phyloP scores from a whole-genome alignment of 2,113 vertebrate genomes.

The Coryphaenoides rupestris region DNA sequence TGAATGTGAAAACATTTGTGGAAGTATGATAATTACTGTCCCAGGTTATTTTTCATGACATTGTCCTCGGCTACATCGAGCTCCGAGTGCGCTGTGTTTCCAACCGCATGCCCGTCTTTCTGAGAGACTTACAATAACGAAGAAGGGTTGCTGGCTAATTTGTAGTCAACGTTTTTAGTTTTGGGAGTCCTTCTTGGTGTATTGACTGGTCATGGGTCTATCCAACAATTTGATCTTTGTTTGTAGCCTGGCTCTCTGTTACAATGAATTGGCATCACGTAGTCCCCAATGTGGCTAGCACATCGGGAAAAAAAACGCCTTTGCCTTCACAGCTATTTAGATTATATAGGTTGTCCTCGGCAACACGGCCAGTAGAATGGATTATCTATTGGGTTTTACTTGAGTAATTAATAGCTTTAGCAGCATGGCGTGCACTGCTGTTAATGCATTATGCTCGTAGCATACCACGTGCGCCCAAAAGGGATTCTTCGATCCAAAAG shows the following conservation, averaged over 20 bases:
- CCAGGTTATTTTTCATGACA: slow-evolving; percentile 47
- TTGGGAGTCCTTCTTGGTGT: neutral
- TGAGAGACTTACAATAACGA: slow-evolving; percentile 22
- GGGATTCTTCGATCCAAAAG: no score
- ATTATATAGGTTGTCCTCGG: slow-evolving; percentile 14
- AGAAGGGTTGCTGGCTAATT: slow-evolving; percentile 23
- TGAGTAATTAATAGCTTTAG: slow-evolving; percentile 12
- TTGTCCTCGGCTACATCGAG: slow-evolving; percentile 32
- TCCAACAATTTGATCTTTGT: slow-evolving; percentile 2
- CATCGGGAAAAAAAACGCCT: slow-evolving; percentile 7
- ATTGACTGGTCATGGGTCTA: slow-evolving; percentile 11
- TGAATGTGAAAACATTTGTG: slow-evolving; percentile 35
- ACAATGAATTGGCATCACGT: neutral
- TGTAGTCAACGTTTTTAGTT: slow-evolving; percentile 14
- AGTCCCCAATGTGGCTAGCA: neutral
- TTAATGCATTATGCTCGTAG: slow-evolving; percentile 1
- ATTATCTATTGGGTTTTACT: slow-evolving; percentile 24
- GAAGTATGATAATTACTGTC: slow-evolving; percentile 44
- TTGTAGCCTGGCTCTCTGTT: neutral
- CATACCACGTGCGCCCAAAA: no score
- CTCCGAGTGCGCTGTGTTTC: slow-evolving; percentile 27
- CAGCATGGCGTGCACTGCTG: slow-evolving; percentile 6
- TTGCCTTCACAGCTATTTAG: slow-evolving; percentile 21
- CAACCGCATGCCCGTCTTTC: slow-evolving; percentile 38
- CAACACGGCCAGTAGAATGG: slow-evolving; percentile 21